These are phyloP conservation scores for Smithornis capensis DNA, from an alignment of 2,113 vertebrate genomes.

Conservation along the genomic window DNA sequence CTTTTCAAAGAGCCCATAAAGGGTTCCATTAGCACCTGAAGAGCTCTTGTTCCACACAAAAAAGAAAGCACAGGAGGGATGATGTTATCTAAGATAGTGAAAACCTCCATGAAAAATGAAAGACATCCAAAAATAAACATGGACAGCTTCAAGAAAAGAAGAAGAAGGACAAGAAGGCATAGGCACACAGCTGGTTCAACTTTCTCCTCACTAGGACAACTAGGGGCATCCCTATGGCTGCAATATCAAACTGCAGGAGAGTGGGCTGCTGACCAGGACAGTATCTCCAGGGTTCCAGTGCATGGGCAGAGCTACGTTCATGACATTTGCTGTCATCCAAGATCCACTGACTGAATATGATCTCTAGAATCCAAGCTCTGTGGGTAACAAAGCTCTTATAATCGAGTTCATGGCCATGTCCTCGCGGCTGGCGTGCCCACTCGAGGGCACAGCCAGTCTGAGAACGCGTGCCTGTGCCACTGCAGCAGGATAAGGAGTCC, in stretches of 20 bases:
- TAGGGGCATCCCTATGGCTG: not conserved
- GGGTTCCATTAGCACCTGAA: not conserved
- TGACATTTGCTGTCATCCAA: not conserved
- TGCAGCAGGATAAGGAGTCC: accelerated
- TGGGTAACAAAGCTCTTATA: not conserved
- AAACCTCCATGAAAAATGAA: not conserved
- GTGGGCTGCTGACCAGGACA: accelerated
- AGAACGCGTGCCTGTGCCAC: accelerated
- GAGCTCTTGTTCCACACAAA: not conserved
- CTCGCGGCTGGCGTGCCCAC: accelerated
- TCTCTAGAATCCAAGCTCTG: not conserved
- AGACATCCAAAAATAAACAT: not conserved
- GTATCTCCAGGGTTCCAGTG: accelerated
- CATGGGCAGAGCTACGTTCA: accelerated
- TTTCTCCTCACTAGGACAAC: no score
- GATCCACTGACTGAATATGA: accelerated
- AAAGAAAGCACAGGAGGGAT: not conserved
- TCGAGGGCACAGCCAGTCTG: accelerated
- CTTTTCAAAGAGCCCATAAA: not conserved
- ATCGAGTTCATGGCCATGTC: not conserved
- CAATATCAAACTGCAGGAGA: accelerated
- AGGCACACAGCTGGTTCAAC: not conserved
- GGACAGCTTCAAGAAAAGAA: not conserved
- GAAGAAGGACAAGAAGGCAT: not conserved
- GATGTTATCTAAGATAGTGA: not conserved